Base-by-base conservation (phyloP, 1,140 invertebrate species). In the Diuraphis noxia region DNA sequence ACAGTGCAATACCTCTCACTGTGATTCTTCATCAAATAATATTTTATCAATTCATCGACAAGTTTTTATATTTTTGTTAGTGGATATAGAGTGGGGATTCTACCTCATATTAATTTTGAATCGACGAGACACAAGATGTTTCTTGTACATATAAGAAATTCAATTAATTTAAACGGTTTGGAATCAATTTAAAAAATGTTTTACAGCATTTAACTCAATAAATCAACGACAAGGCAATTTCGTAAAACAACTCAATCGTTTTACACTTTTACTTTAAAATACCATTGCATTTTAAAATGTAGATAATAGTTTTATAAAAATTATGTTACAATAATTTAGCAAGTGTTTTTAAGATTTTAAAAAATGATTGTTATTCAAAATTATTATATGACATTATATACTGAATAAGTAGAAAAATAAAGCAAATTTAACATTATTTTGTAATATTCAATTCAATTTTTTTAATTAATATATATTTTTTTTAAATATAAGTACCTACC, bases 221-320 rank as follows among this genome's bases (percentile, higher is more conserved):
- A 63, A 63, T n/a, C 10, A n/a, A 72, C 13, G 56, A n/a, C 30
- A 72, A 72, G 13, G 13, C 10, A n/a, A 72, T 72, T 72, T n/a
- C 56, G 30, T n/a, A 63, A 30, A n/a, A n/a, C 56, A 72, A 72
- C n/a, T 72, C 30, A 72, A 72, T 72, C 34, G 34, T 72, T 72
- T 72, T n/a, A 4, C 30, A 63, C 13, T 63, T 0, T 30, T n/a
- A 63, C 30, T 63, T 10, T 30, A 63, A 30, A 56, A 63, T 63
- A 3, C 4, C 30, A 30, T 5, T 34, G 13, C 0, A 72, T 72
- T 72, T 72, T 72, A 72, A 63, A 63, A 30, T 63, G 9, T 10
- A 63, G n/a, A 72, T 72, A 72, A 72, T n/a, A 72, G 56, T 72
- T 72, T 72, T 72, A n/a, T 72, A 72, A 72, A n/a, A 56, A 56